Evolutionary conservation across 2,888 invertebrate genomes (phyloP).

Genomic region (Macroteleia sp.): DNA sequence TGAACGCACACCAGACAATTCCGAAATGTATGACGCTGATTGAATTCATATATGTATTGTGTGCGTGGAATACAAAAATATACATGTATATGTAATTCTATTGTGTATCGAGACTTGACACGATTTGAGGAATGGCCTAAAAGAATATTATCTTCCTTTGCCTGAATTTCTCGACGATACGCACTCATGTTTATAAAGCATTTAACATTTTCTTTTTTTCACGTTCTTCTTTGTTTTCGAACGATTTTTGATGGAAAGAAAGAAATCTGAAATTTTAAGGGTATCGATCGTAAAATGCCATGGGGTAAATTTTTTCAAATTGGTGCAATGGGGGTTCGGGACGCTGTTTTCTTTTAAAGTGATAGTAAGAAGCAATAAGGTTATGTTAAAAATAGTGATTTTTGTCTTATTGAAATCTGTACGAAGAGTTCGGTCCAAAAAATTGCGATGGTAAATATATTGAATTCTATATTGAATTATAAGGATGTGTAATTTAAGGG

Average conservation of each 20-base stretch:
- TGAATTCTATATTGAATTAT: no score
- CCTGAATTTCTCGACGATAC: conserved; percentile 32
- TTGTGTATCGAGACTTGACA: conserved; percentile 17
- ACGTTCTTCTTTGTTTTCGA: neutral
- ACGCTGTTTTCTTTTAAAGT: conserved; percentile 45
- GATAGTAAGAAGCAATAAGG: conserved; percentile 50
- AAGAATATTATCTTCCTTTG: conserved; percentile 33
- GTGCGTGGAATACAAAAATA: conserved; percentile 27
- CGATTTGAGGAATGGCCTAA: conserved; percentile 55
- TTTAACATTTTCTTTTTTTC: conserved; percentile 1
- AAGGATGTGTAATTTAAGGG: conserved; percentile 24
- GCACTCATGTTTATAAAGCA: neutral
- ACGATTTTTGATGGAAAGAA: neutral
- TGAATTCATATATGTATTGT: conserved; percentile 18
- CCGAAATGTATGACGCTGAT: conserved; percentile 9
- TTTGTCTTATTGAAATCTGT: conserved; percentile 10
- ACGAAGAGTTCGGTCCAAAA: no score
- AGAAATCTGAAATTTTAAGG: no score
- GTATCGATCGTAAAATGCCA: no score
- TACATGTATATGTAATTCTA: conserved; percentile 36
- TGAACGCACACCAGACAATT: conserved; percentile 28
- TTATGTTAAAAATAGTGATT: conserved; percentile 26
- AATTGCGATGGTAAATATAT: conserved; percentile 9
- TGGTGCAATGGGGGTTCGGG: conserved; percentile 26
- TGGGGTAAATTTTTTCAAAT: no score